These are phyloP conservation scores for Chiridota heheva DNA, from an alignment of 35 echinoderm and acorn worm genomes.

Conservation along the genomic window DNA sequence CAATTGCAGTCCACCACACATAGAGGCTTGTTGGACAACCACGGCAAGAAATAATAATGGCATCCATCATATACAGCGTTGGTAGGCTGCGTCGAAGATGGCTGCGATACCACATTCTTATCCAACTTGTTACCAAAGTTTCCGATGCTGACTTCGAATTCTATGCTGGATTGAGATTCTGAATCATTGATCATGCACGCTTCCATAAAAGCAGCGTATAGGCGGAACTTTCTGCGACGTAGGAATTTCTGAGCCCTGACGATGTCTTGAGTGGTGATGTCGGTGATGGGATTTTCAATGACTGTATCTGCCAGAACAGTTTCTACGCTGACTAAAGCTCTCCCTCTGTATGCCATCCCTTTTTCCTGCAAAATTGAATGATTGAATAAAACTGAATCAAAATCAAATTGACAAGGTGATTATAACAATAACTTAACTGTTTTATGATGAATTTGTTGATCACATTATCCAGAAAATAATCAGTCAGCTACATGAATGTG, in stretches of 20 bases:
- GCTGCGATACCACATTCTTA: conserved; percentile 55
- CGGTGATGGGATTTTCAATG: conserved; percentile 12
- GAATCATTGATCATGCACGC: conserved; percentile 76
- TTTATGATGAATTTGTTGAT: too few relatives aligned
- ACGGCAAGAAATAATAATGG: conserved; percentile 79
- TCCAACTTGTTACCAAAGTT: conserved; percentile 85
- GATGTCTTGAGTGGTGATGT: conserved; percentile 46
- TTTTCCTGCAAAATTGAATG: conserved; percentile 73
- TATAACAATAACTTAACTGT: too few relatives aligned
- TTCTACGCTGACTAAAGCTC: conserved; percentile 52
- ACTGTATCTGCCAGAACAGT: conserved; percentile 50
- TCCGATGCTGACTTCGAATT: conserved; percentile 81
- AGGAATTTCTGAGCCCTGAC: conserved; percentile 52
- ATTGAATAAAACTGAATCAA: too few relatives aligned
- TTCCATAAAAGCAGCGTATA: conserved; percentile 76
- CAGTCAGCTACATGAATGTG: too few relatives aligned
- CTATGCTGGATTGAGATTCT: conserved; percentile 37
- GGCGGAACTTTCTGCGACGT: conserved; percentile 61
- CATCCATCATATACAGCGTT: conserved; percentile 80
- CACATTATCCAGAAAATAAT: too few relatives aligned
- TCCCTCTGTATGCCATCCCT: conserved; percentile 71
- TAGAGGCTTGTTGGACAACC: conserved; percentile 66
- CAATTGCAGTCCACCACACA: conserved; percentile 71
- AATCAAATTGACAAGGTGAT: too few relatives aligned
- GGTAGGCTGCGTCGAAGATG: conserved; percentile 74